Evolutionary conservation across 2,113 vertebrate genomes (phyloP).

Genomic region (Ctenomys sociabilis): DNA sequence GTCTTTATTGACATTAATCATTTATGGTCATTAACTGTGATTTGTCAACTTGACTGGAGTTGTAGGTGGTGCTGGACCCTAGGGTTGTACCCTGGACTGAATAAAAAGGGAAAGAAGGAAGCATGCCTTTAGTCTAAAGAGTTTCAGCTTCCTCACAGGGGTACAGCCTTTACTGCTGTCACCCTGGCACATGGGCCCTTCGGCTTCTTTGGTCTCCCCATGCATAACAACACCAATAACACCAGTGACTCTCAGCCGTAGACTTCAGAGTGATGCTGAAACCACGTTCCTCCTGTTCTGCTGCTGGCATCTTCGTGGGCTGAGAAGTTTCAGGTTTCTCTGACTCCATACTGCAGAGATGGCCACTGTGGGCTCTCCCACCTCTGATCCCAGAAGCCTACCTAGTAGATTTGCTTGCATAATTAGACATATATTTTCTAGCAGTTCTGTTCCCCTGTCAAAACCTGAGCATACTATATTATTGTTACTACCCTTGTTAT

Average conservation of each 20-base stretch:
- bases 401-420: neutral
- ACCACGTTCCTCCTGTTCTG: neutral
- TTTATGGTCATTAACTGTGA: neutral
- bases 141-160: neutral
- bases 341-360: neutral
- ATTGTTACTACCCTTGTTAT: neutral
- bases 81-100: neutral
- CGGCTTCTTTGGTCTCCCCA: neutral
- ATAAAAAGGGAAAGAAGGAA: neutral
- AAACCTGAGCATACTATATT: neutral
- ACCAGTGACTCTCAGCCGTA: neutral
- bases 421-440: neutral
- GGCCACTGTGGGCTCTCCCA: neutral
- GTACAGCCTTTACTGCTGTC: neutral
- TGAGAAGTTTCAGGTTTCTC: neutral
- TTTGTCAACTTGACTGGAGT: neutral
- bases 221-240: neutral
- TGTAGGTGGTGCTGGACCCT: neutral
- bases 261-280: neutral
- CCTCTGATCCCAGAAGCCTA: neutral
- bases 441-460: neutral
- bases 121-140: neutral
- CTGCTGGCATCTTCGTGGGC: neutral
- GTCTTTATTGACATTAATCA: neutral
- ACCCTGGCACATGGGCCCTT: neutral